Evolutionary conservation across 1,140 invertebrate genomes (phyloP), one percentile per base, ranked within the genome.

Genomic region (Platyura marginata): DNA sequence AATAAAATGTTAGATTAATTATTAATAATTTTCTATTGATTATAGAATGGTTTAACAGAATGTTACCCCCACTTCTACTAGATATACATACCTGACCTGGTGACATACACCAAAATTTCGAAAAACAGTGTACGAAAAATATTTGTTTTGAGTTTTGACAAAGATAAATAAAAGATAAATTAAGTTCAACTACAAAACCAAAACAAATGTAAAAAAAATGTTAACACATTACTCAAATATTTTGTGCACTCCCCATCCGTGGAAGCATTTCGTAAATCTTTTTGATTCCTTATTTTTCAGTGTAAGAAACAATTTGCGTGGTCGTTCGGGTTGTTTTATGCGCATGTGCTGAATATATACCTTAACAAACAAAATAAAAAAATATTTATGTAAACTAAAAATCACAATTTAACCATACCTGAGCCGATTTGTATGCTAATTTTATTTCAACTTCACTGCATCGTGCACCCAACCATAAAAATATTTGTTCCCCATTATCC

Each of bases 371-470:
- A 10, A 38, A 33, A 47, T 25, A 21, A 44, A 34, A 29, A 13
- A 29, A 29, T 8, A 29, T 38, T 18, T 15, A 42, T 41, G 18
- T 3, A 37, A 25, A 16, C n/a, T 4, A 40, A 33, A 34, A 44
- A 3, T 8, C 5, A 34, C 2, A 41, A 38, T 22, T 23, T 34
- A 23, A 32, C 22, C 39, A 58, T 71, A 91, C 88, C 72, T 98
- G 91, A 43, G 92, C 95, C 52, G 92, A 96, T 67, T 98, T 98
- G 54, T 92, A 96, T 0, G 93, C 92, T 19, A 99, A 66, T 68
- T 99, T 99, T 38, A 97, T 92, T 71, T 98, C 95, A 6, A 99
- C 93, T 71, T 99, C 94, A 45, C 89, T 95, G 52, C 89, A 94
- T 50, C 83, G 80, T 41, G 88, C 77, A 8, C 96, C 96, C 37